These are phyloP conservation scores for Candidula unifasciata DNA, from an alignment of 2,888 invertebrate genomes.

Conservation along the genomic window DNA sequence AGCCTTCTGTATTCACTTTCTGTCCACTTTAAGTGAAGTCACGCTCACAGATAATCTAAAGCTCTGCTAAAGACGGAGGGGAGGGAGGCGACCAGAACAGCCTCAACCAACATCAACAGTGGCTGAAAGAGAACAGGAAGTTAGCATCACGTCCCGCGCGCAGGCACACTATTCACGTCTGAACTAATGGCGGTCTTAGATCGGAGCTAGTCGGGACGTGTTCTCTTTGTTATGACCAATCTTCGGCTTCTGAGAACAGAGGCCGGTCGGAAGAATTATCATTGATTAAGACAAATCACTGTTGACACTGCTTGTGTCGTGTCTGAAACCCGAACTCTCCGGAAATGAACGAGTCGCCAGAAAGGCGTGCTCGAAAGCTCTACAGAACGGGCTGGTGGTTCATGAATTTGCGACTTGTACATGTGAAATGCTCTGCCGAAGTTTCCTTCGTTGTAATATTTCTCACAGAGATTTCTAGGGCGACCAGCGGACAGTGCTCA, in stretches of 20 bases:
- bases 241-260: constrained; percentile 45
- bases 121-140: constrained; percentile 49
- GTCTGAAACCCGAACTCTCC: constrained; percentile 54
- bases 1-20: background rate
- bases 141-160: constrained; percentile 45
- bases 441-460: too few species aligned
- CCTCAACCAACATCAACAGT: constrained; percentile 36
- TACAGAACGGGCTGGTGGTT: constrained; percentile 2
- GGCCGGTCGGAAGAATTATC: constrained; percentile 57
- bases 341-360: constrained; percentile 53
- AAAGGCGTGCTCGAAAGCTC: constrained; percentile 27
- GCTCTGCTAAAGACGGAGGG: constrained; percentile 3
- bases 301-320: constrained; percentile 55
- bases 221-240: constrained; percentile 54
- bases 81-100: background rate
- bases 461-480: too few species aligned
- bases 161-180: constrained; percentile 42
- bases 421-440: too few species aligned
- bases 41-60: constrained; percentile 38
- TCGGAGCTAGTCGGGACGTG: constrained; percentile 42
- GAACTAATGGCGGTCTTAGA: constrained; percentile 48
- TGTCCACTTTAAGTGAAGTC: constrained; percentile 37
- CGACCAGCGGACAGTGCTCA: too few species aligned
- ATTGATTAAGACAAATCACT: constrained; percentile 60
- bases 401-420: too few species aligned